phyloP scores from a whole-genome alignment of 2,113 vertebrate species.

The Tachuris rubrigastra region DNA sequence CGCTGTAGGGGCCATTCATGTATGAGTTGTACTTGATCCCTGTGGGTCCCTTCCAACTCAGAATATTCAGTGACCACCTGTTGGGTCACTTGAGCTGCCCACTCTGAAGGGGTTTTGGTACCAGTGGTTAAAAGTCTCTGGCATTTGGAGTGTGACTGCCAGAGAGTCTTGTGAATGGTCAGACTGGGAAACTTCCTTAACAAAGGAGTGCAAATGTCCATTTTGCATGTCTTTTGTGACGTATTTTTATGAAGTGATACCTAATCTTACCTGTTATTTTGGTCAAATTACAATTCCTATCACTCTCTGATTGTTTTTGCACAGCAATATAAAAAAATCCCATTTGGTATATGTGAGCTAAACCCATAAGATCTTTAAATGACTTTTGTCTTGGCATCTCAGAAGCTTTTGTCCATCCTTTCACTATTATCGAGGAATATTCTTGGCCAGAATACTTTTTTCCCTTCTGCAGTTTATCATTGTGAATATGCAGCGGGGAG shows the following conservation, averaged over 20 bases:
- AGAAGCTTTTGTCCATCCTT: not conserved
- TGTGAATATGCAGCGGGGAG: not conserved
- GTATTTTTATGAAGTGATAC: not conserved
- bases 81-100: not conserved
- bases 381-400: not conserved
- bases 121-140: not conserved
- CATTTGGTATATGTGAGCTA: not conserved
- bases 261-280: not conserved
- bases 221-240: not conserved
- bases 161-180: not conserved
- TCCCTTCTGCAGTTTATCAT: fast-evolving
- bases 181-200: not conserved
- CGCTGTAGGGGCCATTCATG: not conserved
- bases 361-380: not conserved
- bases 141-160: not conserved
- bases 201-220: not conserved
- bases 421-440: not conserved
- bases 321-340: not conserved
- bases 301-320: not conserved
- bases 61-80: not conserved
- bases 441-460: not conserved
- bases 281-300: not conserved
- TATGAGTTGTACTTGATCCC: not conserved
- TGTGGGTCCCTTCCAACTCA: not conserved
- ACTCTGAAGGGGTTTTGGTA: fast-evolving